Evolutionary conservation across 2,113 vertebrate species (phyloP), one percentile per base, ranked within the genome.

Genomic region (Climacteris rufus): DNA sequence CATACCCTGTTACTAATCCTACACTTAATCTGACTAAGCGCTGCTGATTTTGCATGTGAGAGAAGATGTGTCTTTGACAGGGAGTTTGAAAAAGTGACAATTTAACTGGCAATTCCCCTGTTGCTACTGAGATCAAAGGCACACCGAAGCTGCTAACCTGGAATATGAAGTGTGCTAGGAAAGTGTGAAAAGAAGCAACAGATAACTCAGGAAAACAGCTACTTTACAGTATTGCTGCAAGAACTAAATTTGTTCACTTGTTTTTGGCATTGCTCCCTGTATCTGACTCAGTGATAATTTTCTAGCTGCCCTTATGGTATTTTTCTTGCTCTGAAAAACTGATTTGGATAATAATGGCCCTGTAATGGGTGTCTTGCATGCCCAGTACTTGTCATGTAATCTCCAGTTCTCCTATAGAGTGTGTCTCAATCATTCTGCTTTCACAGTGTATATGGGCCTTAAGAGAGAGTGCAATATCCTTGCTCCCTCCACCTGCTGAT

Each of bases 131-230:
- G 92, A 95, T 94, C 89, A 96, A 96, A 95, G 87, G 37, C 66
- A 83, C 63, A 80, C 68, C 61, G 92, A 87, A 95, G 66, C 87
- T 90, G 92, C 90, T 94, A 94, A 95, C 87, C 94, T 93, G 71
- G 81, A 83, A 78, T 91, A 81, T 7, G 68, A 94, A 94, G 92
- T 33, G 28, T 93, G 81, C 61, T 81, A 85, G 83, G 63, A 63
- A 92, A 94, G 66, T 83, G 87, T 70, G 92, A 93, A 94, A 85
- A 96, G 83, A 91, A 95, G 87, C 65, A 95, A 94, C 83, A 93
- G 82, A 93, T 93, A 87, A 80, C 81, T 78, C 52, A 89, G 54
- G 30, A 90, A 93, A 96, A 80, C 52, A 93, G 23, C 25, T 71
- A 59, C 65, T 91, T 89, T 64, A 47, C 30, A 61, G 13, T 47